A percentile compares a stretch with the other conserved stretches of the same genome.
These are phyloP conservation scores for Eilema caniola DNA, from an alignment of 2,888 invertebrate genomes.

Conservation along the genomic window DNA sequence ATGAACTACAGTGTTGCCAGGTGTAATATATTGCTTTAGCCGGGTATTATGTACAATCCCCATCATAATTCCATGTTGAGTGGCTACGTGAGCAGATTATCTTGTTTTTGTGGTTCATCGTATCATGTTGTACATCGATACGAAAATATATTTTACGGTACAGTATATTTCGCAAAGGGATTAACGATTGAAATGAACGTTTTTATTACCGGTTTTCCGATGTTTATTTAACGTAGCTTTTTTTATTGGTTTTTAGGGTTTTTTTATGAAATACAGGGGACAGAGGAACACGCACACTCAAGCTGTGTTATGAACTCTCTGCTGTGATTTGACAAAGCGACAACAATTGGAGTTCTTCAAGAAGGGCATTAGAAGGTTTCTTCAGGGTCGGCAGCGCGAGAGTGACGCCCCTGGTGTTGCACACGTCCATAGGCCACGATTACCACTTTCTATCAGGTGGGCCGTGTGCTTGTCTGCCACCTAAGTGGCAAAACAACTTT, in stretches of 20 bases:
- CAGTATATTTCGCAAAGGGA: slow-evolving; percentile 6
- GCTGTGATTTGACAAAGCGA: too few relatives aligned
- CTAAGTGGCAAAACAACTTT: too few relatives aligned
- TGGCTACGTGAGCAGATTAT: slow-evolving; percentile 38
- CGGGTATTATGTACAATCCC: slow-evolving; percentile 36
- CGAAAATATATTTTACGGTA: slow-evolving; percentile 1
- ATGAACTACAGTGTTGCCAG: slow-evolving; percentile 36
- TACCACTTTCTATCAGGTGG: too few relatives aligned
- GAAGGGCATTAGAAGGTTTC: too few relatives aligned
- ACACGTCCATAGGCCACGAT: too few relatives aligned
- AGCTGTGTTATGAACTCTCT: too few relatives aligned
- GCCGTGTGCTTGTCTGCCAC: too few relatives aligned
- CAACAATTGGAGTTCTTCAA: too few relatives aligned
- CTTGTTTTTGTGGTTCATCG: slow-evolving; percentile 25
- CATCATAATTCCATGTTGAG: slow-evolving; percentile 40
- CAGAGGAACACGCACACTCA: too few relatives aligned
- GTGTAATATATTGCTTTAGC: slow-evolving; percentile 47
- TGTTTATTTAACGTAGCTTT: not conserved
- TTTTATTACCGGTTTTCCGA: not conserved
- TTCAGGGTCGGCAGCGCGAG: too few relatives aligned
- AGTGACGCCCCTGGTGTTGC: too few relatives aligned
- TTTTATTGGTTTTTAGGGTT: not conserved
- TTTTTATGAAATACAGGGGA: too few relatives aligned
- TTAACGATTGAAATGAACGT: slow-evolving; percentile 11
- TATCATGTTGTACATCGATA: slow-evolving; percentile 20